Percentiles rank a stretch among this genome's conserved stretches.
phyloP scores from a whole-genome alignment of 2,888 invertebrate genomes.

The Eupithecia subumbrata region DNA sequence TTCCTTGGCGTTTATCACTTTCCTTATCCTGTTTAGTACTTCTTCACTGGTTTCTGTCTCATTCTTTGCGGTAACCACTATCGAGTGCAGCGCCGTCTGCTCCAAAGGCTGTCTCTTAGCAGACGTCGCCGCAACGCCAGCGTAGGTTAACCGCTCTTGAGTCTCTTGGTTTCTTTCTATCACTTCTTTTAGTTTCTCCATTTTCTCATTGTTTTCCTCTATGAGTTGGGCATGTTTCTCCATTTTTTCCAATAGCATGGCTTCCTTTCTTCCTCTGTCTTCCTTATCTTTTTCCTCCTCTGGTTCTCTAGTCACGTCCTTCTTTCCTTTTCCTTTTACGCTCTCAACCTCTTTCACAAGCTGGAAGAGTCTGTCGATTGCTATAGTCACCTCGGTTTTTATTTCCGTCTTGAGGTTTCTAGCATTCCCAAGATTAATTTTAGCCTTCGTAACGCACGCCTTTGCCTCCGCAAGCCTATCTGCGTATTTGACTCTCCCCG shows the following conservation, averaged over 20 bases:
- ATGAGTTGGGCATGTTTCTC: not conserved
- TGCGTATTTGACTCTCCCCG: too few species aligned
- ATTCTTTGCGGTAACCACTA: conserved; percentile 22
- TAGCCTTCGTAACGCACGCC: too few species aligned
- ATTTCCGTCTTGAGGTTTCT: too few species aligned
- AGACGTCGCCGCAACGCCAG: conserved; percentile 7
- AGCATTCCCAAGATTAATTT: too few species aligned
- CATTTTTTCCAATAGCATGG: not conserved
- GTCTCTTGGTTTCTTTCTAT: too few species aligned
- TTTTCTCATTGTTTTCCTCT: not conserved
- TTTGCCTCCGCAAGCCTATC: too few species aligned
- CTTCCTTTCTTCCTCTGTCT: too few species aligned
- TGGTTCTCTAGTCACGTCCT: not conserved
- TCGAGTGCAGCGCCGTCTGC: conserved; percentile 30
- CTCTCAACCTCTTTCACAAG: too few species aligned
- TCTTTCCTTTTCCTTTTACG: too few species aligned
- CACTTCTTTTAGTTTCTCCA: not conserved
- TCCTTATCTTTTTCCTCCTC: not conserved
- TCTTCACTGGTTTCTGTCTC: conserved; percentile 31
- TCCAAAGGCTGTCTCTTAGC: not conserved
- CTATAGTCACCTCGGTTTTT: too few species aligned
- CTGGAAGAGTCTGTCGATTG: too few species aligned
- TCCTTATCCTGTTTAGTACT: conserved; percentile 23
- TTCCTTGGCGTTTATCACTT: conserved; percentile 30
- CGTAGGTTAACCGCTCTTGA: too few species aligned